Base-by-base conservation (phyloP, 2,797 vertebrate genomes). In the Mormyrus hasselquistii region DNA sequence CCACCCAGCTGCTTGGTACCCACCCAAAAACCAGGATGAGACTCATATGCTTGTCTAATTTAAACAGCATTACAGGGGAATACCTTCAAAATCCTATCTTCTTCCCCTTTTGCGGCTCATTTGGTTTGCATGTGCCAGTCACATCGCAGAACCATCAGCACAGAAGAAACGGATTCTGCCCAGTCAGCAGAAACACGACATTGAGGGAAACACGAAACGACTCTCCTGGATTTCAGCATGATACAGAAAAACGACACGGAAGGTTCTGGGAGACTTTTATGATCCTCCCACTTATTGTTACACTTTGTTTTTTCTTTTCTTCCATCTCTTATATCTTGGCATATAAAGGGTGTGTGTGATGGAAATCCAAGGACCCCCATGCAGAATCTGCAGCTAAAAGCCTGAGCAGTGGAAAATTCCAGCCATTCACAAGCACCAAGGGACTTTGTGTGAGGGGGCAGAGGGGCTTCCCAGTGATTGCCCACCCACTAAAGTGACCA, bases 401-500 rank as follows among this genome's bases (percentile, higher is more conserved):
- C 87, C 87, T 65, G 69, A 59, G 34, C 84, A 90, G 93, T 91
- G 93, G 94, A 95, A 95, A 94, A 95, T 95, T 94, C 93, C 93
- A 90, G 47, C 85, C 65, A 87, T 92, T 93, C 92, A 90, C 65
- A 90, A 92, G 93, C 92, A 89, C 86, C 88, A 88, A 83, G 76
- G 79, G 86, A 90, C 87, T 89, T 90, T 92, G 19, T 0, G 22
- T 90, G 91, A 50, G 57, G 92, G 62, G 87, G 87, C 62, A 90
- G 87, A 73, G 62, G 76, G 34, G 62, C 49, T 84, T 59, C 59
- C 79, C 92, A 91, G 92, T 88, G 84, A 88, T 85, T 89, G 89
- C 84, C 86, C 88, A 88, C 91, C 57, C 25, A 88, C 89, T 90
- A 87, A 89, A 89, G 87, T 38, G 87, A 52, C 57, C 87, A 6